These are phyloP conservation scores for Holothuria glaberrima DNA, from an alignment of 35 echinoderm and acorn worm genomes.

Conservation along the genomic window DNA sequence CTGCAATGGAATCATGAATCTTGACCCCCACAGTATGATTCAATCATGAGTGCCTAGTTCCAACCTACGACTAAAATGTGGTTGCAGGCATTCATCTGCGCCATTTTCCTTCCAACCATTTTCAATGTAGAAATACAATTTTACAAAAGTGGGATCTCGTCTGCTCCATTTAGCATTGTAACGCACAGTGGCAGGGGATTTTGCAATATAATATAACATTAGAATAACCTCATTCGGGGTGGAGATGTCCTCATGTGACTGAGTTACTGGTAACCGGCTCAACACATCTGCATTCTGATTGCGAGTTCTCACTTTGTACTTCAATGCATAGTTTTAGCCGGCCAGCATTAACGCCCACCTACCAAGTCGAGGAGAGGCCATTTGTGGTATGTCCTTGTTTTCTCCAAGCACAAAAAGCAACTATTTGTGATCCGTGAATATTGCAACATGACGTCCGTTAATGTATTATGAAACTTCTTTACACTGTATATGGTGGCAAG, in stretches of 20 bases:
- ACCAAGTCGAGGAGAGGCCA: constrained; percentile 49
- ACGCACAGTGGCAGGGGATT: not conserved
- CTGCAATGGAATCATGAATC: constrained; percentile 62
- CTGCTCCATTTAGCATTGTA: not conserved
- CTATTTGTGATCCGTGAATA: constrained; percentile 65
- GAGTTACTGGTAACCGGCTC: constrained; percentile 47
- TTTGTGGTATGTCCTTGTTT: constrained; percentile 32
- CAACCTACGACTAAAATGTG: constrained; percentile 42
- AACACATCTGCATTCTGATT: constrained; percentile 65
- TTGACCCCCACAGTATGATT: constrained; percentile 54
- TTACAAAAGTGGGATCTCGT: constrained; percentile 3
- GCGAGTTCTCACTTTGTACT: constrained; percentile 35
- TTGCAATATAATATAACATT: constrained; percentile 14
- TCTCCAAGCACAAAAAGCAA: constrained; percentile 52
- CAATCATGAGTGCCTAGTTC: constrained; percentile 40
- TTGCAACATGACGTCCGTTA: constrained; percentile 52
- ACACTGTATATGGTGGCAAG: constrained; percentile 62
- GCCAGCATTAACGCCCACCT: too few relatives aligned
- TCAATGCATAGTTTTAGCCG: constrained; percentile 60
- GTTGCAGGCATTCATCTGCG: constrained; percentile 42
- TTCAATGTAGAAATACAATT: constrained; percentile 5
- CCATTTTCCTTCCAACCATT: constrained; percentile 62
- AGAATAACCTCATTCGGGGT: constrained; percentile 20
- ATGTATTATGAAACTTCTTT: constrained; percentile 72
- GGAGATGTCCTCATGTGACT: not conserved